Conservation (phyloP, 1,140 invertebrate species). For the Stegodyphus dumicola region DNA sequence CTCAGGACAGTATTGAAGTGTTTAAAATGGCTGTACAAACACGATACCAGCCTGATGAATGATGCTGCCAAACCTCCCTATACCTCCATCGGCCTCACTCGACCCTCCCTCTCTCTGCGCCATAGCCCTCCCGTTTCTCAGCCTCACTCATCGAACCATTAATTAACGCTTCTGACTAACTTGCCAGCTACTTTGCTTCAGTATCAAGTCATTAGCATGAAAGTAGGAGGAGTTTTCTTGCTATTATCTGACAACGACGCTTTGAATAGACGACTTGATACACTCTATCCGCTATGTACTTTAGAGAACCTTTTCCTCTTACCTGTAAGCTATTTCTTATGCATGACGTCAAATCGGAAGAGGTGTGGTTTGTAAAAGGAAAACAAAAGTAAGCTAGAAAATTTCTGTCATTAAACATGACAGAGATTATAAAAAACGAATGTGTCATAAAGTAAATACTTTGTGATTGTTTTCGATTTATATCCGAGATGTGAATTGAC, state of each 20-base stretch:
- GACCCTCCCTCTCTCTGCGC: background rate
- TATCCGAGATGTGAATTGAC: no score
- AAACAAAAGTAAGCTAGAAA: no score
- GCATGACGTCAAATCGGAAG: background rate
- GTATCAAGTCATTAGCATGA: slow-evolving; percentile 34
- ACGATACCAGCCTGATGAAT: slow-evolving; percentile 20
- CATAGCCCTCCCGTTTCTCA: background rate
- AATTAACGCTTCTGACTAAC: slow-evolving; percentile 34
- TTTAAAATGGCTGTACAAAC: slow-evolving; percentile 12
- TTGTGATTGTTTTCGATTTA: no score
- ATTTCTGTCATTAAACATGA: no score
- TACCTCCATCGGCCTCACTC: background rate
- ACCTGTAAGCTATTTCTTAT: background rate
- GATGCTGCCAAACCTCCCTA: slow-evolving; percentile 26
- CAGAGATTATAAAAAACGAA: no score
- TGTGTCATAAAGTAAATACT: no score
- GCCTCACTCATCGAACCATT: slow-evolving; percentile 16
- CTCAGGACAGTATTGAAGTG: background rate
- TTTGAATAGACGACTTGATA: slow-evolving; percentile 23
- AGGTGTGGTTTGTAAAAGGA: background rate
- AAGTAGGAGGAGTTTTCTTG: slow-evolving; percentile 31
- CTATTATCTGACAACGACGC: slow-evolving; percentile 15
- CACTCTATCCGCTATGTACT: background rate
- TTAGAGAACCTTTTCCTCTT: background rate
- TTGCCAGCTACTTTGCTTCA: slow-evolving; percentile 38